Evolutionary conservation across 2,888 invertebrate genomes (phyloP).

Genomic region (Patella pellucida): DNA sequence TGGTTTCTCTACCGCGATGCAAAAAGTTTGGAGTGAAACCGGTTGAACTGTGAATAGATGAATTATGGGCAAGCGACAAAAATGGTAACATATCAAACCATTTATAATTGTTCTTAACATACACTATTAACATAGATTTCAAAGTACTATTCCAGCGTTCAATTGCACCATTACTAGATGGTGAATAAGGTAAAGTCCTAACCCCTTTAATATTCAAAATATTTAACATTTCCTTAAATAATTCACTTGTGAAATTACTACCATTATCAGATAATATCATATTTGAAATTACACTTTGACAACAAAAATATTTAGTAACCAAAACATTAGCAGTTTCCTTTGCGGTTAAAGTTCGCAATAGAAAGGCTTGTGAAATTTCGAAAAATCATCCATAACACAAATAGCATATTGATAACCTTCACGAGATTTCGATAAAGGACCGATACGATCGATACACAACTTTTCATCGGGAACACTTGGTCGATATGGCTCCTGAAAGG

Average conservation of each 20-base stretch:
- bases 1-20: slow-evolving; percentile 2
- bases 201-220: not conserved
- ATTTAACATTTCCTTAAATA: not conserved
- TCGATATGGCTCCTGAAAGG: not conserved
- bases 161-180: not conserved
- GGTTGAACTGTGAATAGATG: not conserved
- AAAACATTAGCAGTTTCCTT: not conserved
- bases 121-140: not conserved
- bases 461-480: not conserved
- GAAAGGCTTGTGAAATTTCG: slow-evolving; percentile 6
- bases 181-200: not conserved
- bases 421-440: not conserved
- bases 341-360: not conserved
- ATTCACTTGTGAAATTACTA: slow-evolving; percentile 1
- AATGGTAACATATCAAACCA: slow-evolving; percentile 11
- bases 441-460: slow-evolving; percentile 5
- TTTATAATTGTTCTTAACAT: not conserved
- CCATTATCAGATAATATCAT: not conserved
- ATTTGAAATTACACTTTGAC: not conserved
- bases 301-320: slow-evolving; percentile 4
- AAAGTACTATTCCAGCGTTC: not conserved
- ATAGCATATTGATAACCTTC: slow-evolving; percentile 4
- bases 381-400: slow-evolving; percentile 14
- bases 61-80: slow-evolving; percentile 10
- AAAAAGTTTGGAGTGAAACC: slow-evolving; percentile 9